Evolutionary conservation across 2,797 vertebrate species (phyloP).

Genomic region (Syndactyla subalaris): DNA sequence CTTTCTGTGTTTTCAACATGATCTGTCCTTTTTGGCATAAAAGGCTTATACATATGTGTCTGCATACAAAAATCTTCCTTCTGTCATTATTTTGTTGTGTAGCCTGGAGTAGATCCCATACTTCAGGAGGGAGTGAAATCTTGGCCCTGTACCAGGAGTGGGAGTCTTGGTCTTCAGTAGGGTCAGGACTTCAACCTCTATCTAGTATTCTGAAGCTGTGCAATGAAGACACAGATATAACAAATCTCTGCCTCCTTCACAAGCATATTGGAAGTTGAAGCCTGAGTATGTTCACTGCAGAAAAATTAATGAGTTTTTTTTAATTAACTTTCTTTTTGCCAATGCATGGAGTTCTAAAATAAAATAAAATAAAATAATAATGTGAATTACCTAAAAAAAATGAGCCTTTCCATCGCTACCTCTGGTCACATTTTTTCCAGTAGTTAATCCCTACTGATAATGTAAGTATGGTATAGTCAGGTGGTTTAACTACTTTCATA

Average conservation of each 20-base stretch:
- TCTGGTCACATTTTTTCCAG: background rate
- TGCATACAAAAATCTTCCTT: background rate
- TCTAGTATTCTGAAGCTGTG: background rate
- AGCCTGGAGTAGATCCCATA: background rate
- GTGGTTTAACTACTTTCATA: background rate
- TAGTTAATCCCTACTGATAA: background rate
- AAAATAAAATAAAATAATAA: background rate
- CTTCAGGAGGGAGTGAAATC: background rate
- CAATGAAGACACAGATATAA: background rate
- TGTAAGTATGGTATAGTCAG: background rate
- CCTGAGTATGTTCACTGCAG: background rate
- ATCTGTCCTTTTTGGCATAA: background rate
- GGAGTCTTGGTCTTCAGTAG: background rate
- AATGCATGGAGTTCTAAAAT: background rate
- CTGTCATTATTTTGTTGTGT: background rate
- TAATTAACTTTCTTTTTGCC: background rate
- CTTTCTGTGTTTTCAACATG: background rate
- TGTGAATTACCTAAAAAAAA: background rate
- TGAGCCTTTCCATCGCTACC: background rate
- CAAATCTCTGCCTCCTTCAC: background rate
- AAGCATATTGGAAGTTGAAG: background rate
- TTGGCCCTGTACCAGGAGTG: background rate
- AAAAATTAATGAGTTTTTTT: background rate
- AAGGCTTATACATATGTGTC: background rate
- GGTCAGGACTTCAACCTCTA: background rate